These are phyloP conservation scores for Lycaena phlaeas DNA, from an alignment of 2,888 invertebrate species.

Conservation along the genomic window DNA sequence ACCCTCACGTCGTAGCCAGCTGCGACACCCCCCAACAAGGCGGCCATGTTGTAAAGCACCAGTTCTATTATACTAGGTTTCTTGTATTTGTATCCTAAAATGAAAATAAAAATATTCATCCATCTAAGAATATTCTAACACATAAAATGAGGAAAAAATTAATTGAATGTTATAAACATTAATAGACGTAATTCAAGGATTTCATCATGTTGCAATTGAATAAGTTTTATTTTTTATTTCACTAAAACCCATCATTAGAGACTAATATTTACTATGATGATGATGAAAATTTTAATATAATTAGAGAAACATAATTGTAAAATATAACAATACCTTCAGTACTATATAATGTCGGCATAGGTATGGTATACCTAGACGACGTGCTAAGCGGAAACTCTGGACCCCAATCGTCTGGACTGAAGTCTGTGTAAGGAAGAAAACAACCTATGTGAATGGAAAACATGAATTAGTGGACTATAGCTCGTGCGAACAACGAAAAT, in stretches of 20 bases:
- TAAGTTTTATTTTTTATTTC: too few species aligned
- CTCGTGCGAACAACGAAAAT: slow-evolving; percentile 15
- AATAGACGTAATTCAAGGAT: too few species aligned
- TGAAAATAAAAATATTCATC: neutral
- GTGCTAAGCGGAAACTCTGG: slow-evolving; percentile 74
- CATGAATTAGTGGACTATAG: slow-evolving; percentile 46
- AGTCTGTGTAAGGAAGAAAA: slow-evolving; percentile 72
- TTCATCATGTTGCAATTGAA: too few species aligned
- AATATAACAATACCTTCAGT: slow-evolving; percentile 75
- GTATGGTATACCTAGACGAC: slow-evolving; percentile 74
- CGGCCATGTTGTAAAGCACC: slow-evolving; percentile 92
- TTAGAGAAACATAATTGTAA: neutral
- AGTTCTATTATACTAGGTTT: slow-evolving; percentile 82
- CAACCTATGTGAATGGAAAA: slow-evolving; percentile 69
- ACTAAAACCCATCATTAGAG: too few species aligned
- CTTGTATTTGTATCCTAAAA: slow-evolving; percentile 73
- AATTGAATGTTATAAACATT: too few species aligned
- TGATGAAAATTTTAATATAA: too few species aligned
- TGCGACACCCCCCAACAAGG: slow-evolving; percentile 91
- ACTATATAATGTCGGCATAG: slow-evolving; percentile 86
- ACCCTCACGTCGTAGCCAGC: slow-evolving; percentile 94
- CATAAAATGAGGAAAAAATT: too few species aligned
- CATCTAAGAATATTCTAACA: too few species aligned
- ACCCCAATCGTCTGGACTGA: slow-evolving; percentile 76
- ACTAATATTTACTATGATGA: too few species aligned